Conservation (phyloP, 2,113 vertebrate genomes). For the Hippocampus mohnikei region DNA sequence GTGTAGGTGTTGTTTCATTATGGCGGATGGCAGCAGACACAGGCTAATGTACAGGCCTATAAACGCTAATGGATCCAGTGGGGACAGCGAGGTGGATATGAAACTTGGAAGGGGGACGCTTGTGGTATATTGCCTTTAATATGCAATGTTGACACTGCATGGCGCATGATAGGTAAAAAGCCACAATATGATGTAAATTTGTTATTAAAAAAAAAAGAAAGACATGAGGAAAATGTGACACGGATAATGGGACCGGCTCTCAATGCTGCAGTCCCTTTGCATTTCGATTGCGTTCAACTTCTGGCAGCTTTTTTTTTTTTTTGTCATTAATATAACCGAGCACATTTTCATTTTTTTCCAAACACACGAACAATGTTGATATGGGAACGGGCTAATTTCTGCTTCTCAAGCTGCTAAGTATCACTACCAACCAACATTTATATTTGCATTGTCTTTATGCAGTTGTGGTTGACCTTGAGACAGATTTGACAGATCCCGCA, state of each 20-base stretch:
- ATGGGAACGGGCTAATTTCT: too few relatives aligned
- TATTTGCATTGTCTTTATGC: neutral
- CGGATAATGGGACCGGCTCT: constrained; percentile 9
- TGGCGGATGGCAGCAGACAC: constrained; percentile 48
- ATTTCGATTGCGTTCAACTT: neutral
- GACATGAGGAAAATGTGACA: constrained; percentile 46
- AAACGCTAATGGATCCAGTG: constrained; percentile 57
- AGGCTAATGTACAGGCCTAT: constrained; percentile 60
- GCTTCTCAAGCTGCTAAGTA: neutral
- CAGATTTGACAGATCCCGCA: neutral
- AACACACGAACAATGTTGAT: too few relatives aligned
- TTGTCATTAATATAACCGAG: too few relatives aligned
- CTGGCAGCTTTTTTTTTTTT: too few relatives aligned
- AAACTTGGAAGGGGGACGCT: constrained; percentile 42
- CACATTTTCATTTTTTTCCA: too few relatives aligned
- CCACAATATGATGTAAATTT: constrained; percentile 55
- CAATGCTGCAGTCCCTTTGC: constrained; percentile 4
- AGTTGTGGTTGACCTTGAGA: neutral
- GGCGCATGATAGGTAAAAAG: constrained; percentile 47
- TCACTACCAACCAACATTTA: neutral
- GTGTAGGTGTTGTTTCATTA: constrained; percentile 8
- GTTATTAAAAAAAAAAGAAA: neutral
- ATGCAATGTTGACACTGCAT: constrained; percentile 47
- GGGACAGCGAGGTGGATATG: constrained; percentile 49
- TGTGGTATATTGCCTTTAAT: constrained; percentile 61